These are phyloP conservation scores for Cyanistes caeruleus DNA, from an alignment of 2,113 vertebrate species.

Conservation along the genomic window DNA sequence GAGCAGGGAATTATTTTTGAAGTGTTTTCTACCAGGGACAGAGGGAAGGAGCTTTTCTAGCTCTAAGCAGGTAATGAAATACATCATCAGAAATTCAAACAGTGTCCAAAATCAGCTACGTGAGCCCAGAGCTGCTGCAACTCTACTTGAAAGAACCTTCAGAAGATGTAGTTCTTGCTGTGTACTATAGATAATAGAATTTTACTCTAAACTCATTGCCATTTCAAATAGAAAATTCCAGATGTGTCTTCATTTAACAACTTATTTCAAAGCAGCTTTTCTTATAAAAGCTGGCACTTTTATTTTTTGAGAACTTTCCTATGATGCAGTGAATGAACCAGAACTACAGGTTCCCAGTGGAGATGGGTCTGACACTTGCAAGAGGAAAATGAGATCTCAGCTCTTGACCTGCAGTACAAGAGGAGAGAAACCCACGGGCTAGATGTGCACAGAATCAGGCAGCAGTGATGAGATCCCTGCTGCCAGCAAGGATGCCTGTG, in stretches of 20 bases:
- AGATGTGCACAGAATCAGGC: not conserved
- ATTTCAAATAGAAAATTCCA: not conserved
- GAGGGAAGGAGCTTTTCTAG: not conserved
- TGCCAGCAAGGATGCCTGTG: not conserved
- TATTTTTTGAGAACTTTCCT: not conserved
- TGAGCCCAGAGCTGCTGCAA: not conserved
- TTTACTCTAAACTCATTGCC: not conserved
- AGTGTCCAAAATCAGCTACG: not conserved
- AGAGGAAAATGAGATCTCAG: not conserved
- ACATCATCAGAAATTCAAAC: too few relatives aligned
- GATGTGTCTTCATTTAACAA: not conserved
- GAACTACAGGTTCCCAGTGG: not conserved
- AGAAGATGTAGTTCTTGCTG: not conserved
- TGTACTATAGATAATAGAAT: not conserved
- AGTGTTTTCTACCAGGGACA: not conserved
- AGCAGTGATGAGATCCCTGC: rapidly evolving
- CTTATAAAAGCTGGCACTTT: not conserved
- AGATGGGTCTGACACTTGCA: not conserved
- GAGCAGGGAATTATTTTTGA: not conserved
- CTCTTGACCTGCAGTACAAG: not conserved
- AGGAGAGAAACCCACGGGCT: not conserved
- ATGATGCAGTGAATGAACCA: not conserved
- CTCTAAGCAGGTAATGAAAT: not conserved
- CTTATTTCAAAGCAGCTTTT: not conserved
- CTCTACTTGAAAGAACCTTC: not conserved